A percentile compares a stretch with the other conserved stretches of the same genome.
Evolutionary conservation across 2,797 vertebrate genomes (phyloP).

Genomic region (Petrocephalus sullivani): DNA sequence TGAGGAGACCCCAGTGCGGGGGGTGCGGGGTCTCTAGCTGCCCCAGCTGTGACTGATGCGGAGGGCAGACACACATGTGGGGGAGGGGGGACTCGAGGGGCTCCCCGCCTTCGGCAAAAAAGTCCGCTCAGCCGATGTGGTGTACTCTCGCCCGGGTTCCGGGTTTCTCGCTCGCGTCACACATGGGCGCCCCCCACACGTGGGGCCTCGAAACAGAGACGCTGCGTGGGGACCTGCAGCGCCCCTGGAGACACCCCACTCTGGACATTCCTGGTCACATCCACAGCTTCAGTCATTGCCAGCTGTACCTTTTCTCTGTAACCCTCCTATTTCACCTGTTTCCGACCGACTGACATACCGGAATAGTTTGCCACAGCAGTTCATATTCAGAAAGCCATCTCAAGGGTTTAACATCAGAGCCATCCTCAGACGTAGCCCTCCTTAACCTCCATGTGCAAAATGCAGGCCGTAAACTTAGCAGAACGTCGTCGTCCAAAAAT

Average conservation of each 20-base stretch:
- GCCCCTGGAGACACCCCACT: background rate
- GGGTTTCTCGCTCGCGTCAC: background rate
- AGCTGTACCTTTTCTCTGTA: background rate
- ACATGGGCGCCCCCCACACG: background rate
- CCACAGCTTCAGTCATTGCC: background rate
- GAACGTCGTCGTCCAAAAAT: background rate
- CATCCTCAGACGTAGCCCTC: background rate
- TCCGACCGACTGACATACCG: background rate
- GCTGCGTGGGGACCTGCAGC: background rate
- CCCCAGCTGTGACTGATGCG: background rate
- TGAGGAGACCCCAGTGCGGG: background rate
- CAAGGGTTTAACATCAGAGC: background rate
- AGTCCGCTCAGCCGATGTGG: background rate
- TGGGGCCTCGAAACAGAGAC: background rate
- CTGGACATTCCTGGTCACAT: background rate
- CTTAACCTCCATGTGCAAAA: background rate
- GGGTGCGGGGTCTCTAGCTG: background rate
- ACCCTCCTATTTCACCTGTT: background rate
- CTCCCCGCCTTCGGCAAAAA: conserved; percentile 19
- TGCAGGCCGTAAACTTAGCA: background rate
- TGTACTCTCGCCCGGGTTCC: background rate
- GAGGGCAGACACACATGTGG: conserved; percentile 16
- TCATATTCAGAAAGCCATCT: background rate
- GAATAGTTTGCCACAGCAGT: background rate
- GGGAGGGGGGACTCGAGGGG: conserved; percentile 23